Evolutionary conservation across 2,888 invertebrate species (phyloP), one percentile per base, ranked within the genome.

Genomic region (Erpobdella octoculata): DNA sequence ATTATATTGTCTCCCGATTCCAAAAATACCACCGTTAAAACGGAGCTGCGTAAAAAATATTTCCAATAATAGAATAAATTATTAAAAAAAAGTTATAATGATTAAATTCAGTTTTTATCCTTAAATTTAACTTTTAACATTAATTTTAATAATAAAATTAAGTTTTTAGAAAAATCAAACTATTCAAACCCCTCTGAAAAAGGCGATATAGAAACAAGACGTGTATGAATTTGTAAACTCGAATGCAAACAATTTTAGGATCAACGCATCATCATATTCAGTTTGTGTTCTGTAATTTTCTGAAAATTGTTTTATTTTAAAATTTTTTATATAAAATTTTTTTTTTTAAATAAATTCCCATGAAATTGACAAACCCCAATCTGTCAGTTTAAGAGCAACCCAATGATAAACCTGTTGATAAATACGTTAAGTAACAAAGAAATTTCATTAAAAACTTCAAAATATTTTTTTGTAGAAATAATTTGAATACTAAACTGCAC

Each of bases 191-290:
- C 82, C 83, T 77, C 85, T 78, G 73, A 85, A 81, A 77, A 85
- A 85, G 2, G 85, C 85, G 38, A 85, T 83, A 75, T 85, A 85
- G 76, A 85, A 84, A 61, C 85, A 80, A 0, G 85, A 84, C 6
- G 84, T 80, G 75, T 85, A 85, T 71, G 81, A 83, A 77, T 85
- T 85, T 68, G 83, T 85, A 80, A 85, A 84, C 77, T 85, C 84
- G 79, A 85, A 85, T 36, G 83, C 84, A 78, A 85, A 85, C 38
- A 85, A 76, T 74, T 85, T 85, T 72, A 85, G 80, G 71, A 85
- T 83, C 36, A 85, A 76, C 4, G 84, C 81, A 76, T 85, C 83
- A 72, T 83, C 81, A 76, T 82, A 83, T 67, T 79, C 79, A 8
- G 83, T 83, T 74, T 83, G 79, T 4, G 85, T 85, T n/a, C 84